Evolutionary conservation across 2,113 vertebrate species (phyloP), one percentile per base, ranked within the genome.

Genomic region (Megalops atlanticus): DNA sequence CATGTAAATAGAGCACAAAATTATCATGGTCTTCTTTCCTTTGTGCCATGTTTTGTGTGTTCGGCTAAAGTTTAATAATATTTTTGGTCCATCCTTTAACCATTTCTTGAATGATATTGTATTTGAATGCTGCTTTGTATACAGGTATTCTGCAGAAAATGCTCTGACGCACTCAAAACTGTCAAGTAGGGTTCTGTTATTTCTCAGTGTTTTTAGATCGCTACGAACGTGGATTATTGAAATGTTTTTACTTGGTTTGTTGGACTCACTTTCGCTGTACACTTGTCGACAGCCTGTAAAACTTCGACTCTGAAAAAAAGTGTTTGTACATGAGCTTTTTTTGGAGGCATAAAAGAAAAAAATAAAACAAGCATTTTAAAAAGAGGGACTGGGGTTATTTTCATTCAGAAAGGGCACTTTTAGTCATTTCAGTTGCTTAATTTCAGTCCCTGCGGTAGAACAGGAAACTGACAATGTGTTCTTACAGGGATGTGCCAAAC

Each of bases 1-100:
- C 69, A 36, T 89, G 89, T 92, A 91, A 88, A 90, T 91, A 79
- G 21, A 35, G 88, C 90, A 91, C 92, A 93, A 91, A 89, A 89
- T 81, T 88, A 77, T 80, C 87, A 88, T 38, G 83, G 82, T 86
- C 89, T 91, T 87, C 88, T 89, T 88, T 90, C 75, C 76, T 88
- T 91, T 86, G 79, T 89, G 82, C 86, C 86, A 87, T 69, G 79
- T 84, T 87, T 83, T 54, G 81, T 86, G 84, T 87, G 84, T 84
- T 88, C 84, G 82, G 88, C 24, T 82, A 91, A 88, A 82, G 88
- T 81, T 89, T 87, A 77, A 87, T 85, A 83, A 33, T 80, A 47
- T 79, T 69, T 43, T 79, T 69, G 18, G 83, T 79, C 77, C 77
- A 35, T 78, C 77, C 82, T 77, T 49, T 39, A 27, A 47, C 79